phyloP scores from a whole-genome alignment of 2,113 vertebrate genomes.

The Electrona antarctica region DNA sequence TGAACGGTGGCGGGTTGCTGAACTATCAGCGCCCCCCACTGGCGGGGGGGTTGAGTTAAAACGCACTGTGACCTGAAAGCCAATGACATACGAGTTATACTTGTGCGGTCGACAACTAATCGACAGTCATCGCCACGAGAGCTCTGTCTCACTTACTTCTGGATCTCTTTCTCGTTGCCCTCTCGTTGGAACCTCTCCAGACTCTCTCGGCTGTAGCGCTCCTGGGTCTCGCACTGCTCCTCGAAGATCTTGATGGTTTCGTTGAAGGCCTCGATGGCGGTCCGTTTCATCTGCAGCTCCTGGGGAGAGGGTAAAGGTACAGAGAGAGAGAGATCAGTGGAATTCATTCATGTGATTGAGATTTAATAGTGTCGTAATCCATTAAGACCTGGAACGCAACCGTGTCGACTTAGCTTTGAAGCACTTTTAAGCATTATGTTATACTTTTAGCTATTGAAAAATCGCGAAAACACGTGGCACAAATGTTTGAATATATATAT shows the following conservation, averaged over 20 bases:
- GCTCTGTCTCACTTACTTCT: constrained; percentile 79
- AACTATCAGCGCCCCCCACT: too few relatives aligned
- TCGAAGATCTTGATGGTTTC: constrained; percentile 99
- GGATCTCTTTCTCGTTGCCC: constrained; percentile 97
- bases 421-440: too few relatives aligned
- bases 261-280: constrained; percentile 97
- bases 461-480: too few relatives aligned
- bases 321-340: not conserved
- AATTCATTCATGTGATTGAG: not conserved
- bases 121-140: not conserved
- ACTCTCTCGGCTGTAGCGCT: constrained; percentile 97
- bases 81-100: not conserved
- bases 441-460: too few relatives aligned
- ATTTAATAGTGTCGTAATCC: not conserved
- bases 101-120: not conserved
- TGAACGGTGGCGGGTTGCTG: too few relatives aligned
- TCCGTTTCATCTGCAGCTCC: constrained; percentile 99
- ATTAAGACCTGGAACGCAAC: too few relatives aligned
- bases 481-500: too few relatives aligned
- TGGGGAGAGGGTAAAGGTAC: constrained; percentile 21
- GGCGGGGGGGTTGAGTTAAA: too few relatives aligned
- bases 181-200: constrained; percentile 95
- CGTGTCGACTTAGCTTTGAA: too few relatives aligned
- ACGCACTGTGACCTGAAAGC: not conserved
- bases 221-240: constrained; percentile 97